Conservation (phyloP, 1,140 invertebrate species). For the Zaprionus lachaisei region DNA sequence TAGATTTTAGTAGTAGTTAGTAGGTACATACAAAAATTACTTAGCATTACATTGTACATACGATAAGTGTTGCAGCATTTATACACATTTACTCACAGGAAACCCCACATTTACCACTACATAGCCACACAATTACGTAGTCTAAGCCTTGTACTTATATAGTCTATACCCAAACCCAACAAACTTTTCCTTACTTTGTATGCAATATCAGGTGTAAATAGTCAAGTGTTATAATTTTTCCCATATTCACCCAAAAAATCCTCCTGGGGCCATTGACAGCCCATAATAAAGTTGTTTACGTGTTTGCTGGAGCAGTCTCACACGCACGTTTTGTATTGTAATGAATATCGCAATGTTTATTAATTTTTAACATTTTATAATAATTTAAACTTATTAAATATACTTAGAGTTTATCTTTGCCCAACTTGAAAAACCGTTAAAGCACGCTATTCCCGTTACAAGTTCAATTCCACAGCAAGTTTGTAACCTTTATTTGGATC, state of each 20-base stretch:
- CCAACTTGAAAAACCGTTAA: too few relatives aligned
- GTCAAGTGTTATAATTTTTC: slow-evolving; percentile 49
- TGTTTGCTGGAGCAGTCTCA: slow-evolving; percentile 9
- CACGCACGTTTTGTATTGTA: slow-evolving; percentile 20
- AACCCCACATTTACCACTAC: slow-evolving; percentile 20
- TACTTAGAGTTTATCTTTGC: too few relatives aligned
- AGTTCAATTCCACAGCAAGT: too few relatives aligned
- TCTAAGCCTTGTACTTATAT: slow-evolving; percentile 41
- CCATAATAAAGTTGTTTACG: slow-evolving; percentile 27
- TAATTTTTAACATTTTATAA: neutral
- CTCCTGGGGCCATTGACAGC: neutral
- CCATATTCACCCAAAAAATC: slow-evolving; percentile 36
- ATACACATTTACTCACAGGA: slow-evolving; percentile 43
- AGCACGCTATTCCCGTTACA: too few relatives aligned
- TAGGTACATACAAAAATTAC: slow-evolving; percentile 43
- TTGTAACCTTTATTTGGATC: too few relatives aligned
- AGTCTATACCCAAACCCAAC: slow-evolving; percentile 47
- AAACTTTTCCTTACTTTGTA: slow-evolving; percentile 67
- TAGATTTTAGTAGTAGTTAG: slow-evolving; percentile 56
- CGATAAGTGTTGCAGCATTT: slow-evolving; percentile 74
- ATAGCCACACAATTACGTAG: slow-evolving; percentile 18
- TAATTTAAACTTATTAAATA: too few relatives aligned
- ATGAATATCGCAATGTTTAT: neutral
- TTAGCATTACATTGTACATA: slow-evolving; percentile 55
- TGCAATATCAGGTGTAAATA: slow-evolving; percentile 74